phyloP scores from a whole-genome alignment of 2,797 vertebrate genomes.

The Serranus cabrilla region DNA sequence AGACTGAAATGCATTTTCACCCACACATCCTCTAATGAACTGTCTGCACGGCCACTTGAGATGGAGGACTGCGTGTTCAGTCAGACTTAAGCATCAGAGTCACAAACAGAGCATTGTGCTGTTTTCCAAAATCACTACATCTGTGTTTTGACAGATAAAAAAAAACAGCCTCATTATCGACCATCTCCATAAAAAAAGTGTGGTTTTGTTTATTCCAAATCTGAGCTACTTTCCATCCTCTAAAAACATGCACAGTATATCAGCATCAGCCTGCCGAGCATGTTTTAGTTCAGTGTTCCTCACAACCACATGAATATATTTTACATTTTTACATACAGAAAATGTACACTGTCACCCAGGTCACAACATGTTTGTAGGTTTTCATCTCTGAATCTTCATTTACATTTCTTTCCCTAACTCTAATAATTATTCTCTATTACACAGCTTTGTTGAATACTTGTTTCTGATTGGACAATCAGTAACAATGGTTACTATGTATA shows the following conservation, averaged over 20 bases:
- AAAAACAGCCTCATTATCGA: conserved; percentile 37
- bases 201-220: background rate
- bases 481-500: too few species aligned
- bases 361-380: too few species aligned
- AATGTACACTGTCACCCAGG: background rate
- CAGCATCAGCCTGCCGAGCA: background rate
- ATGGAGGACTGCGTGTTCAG: conserved; percentile 35
- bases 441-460: background rate
- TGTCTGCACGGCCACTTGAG: conserved; percentile 33
- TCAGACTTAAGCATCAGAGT: conserved; percentile 16
- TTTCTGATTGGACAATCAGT: too few species aligned
- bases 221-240: background rate
- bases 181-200: background rate
- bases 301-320: background rate
- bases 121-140: conserved; percentile 26
- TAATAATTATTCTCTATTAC: background rate
- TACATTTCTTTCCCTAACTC: background rate
- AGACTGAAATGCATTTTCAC: conserved; percentile 41
- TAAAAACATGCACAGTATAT: background rate
- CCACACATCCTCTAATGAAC: conserved; percentile 54
- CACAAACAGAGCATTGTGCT: conserved; percentile 21
- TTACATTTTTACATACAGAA: background rate
- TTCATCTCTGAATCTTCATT: background rate
- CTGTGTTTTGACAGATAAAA: conserved; percentile 24
- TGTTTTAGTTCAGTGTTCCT: too few species aligned